These are phyloP conservation scores for Arion vulgaris DNA, from an alignment of 1,140 invertebrate species.

Conservation along the genomic window DNA sequence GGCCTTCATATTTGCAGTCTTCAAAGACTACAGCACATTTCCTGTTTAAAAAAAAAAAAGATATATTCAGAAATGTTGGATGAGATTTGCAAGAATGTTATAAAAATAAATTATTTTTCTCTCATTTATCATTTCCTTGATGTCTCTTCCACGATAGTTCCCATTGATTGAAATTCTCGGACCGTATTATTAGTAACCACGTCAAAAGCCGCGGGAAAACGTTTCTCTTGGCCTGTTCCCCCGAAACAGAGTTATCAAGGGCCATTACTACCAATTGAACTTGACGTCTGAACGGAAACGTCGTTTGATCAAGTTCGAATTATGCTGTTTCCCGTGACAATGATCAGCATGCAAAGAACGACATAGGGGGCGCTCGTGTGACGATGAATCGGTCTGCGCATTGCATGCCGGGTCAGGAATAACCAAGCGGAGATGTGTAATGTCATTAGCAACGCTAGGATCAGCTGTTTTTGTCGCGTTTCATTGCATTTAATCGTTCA, in stretches of 20 bases:
- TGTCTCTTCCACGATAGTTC: not conserved
- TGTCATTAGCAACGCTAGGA: conserved; percentile 3
- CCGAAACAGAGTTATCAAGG: conserved; percentile 17
- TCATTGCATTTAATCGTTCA: conserved; percentile 32
- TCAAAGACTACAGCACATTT: too few relatives aligned
- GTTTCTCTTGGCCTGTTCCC: conserved; percentile 15
- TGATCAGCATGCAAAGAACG: conserved; percentile 24
- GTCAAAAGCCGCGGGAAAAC: conserved; percentile 13
- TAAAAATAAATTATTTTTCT: not conserved
- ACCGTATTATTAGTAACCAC: conserved; percentile 33
- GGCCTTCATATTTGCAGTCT: too few relatives aligned
- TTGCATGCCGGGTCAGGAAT: conserved; percentile 30
- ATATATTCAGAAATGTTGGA: too few relatives aligned
- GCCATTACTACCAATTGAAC: conserved; percentile 25
- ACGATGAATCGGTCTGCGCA: conserved; percentile 10
- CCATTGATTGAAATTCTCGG: conserved; percentile 34
- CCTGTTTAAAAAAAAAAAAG: too few relatives aligned
- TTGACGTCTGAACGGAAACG: conserved; percentile 30
- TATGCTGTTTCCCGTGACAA: conserved; percentile 25
- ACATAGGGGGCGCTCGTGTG: conserved; percentile 16
- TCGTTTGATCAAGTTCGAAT: conserved; percentile 35
- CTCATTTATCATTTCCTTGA: not conserved
- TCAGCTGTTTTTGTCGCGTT: conserved; percentile 3
- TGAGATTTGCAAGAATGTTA: too few relatives aligned
- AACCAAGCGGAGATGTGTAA: conserved; percentile 12